phyloP scores from a whole-genome alignment of 2,113 vertebrate species.

The Eleginops maclovinus region DNA sequence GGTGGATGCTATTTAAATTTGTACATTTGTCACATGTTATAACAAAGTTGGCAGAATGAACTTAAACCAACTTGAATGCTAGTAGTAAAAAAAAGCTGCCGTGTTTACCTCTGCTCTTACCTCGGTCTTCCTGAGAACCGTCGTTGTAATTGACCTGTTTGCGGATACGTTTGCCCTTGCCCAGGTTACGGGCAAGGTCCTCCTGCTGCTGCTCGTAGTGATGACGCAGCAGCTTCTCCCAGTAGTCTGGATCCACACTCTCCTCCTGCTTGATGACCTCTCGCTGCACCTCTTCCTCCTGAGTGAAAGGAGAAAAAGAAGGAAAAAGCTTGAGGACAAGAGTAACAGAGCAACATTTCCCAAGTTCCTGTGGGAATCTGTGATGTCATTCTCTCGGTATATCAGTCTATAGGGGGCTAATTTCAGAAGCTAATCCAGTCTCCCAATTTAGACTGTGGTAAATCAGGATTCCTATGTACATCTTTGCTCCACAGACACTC shows the following conservation, averaged over 20 bases:
- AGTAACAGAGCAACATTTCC: neutral
- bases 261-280: slow-evolving; percentile 99
- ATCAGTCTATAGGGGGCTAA: too few species aligned
- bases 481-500: slow-evolving; percentile 19
- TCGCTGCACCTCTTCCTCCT: slow-evolving; percentile 97
- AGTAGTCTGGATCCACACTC: slow-evolving; percentile 97
- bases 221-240: slow-evolving; percentile 96
- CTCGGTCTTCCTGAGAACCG: slow-evolving; percentile 95
- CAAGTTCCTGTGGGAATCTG: too few species aligned
- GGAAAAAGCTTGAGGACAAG: neutral
- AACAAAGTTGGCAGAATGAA: neutral
- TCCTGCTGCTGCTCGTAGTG: slow-evolving; percentile 99
- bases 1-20: too few species aligned
- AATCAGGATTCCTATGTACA: neutral
- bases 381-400: too few species aligned
- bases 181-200: slow-evolving; percentile 95
- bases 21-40: neutral
- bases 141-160: slow-evolving; percentile 99
- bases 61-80: neutral
- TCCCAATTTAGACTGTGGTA: neutral
- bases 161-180: slow-evolving; percentile 97
- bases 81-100: neutral
- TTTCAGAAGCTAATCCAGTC: too few species aligned
- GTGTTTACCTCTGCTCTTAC: slow-evolving; percentile 68
- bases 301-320: neutral